Evolutionary conservation across 2,888 invertebrate species (phyloP), one percentile per base, ranked within the genome.

Genomic region (Marronus borbonicus): DNA sequence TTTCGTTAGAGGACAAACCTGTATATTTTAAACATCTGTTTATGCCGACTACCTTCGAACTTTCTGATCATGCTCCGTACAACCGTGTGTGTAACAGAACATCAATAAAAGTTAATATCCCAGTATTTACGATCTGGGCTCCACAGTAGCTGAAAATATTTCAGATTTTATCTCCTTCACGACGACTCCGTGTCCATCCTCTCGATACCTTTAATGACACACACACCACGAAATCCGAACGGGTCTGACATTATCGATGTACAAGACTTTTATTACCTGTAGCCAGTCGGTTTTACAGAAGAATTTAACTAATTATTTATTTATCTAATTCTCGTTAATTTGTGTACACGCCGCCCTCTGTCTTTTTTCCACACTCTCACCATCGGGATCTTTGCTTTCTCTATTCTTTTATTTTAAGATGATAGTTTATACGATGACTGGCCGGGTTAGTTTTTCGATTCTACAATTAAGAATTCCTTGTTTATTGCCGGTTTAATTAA

Each of bases 121-220:
- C 55, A 58, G 36, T 70, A 70, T 70, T 70, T 70, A 70, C 70
- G 70, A 70, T 70, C 36, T 5, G n/a, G 36, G 55, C 20, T 58
- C 70, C 55, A 77, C 77, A 60, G 77, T 77, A 77, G 77, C 77
- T 77, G 77, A 69, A 68, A 77, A 77, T 77, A 77, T 77, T 77
- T 77, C 77, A 77, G 77, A 77, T 77, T 77, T 77, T 77, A 77
- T 77, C 77, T 77, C 60, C 55, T 20, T 8, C 20, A 17, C 70
- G 70, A 70, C 70, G 70, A 70, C 70, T 70, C 55, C 36, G 70
- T 70, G 58, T 24, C 58, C 70, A 58, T 70, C 70, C 55, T 17
- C 36, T 17, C 36, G 70, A 70, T 20, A 55, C 20, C 39, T 66
- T 44, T 28, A 52, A 52, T n/a, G 52, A 49, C 24, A 69, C 50